A percentile compares a stretch with the other conserved stretches of the same genome.
Evolutionary conservation across 2,113 vertebrate genomes (phyloP).

Genomic region (Platichthys stellatus): DNA sequence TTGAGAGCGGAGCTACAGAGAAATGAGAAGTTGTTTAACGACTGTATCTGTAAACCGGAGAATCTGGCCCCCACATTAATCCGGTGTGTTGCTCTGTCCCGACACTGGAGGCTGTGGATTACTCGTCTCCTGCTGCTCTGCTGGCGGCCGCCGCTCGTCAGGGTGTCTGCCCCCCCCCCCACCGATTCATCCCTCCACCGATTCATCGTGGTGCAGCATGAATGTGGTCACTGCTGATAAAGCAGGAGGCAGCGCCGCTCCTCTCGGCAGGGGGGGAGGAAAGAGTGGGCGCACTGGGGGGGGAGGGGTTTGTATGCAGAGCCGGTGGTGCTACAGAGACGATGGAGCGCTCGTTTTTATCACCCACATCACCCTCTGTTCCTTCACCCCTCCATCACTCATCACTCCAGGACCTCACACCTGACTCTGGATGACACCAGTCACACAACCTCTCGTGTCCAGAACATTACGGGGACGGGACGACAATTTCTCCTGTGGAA

Average conservation of each 20-base stretch:
- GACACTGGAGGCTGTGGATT: slow-evolving; percentile 44
- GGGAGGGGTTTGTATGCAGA: background rate
- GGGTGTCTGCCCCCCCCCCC: background rate
- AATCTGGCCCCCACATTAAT: slow-evolving; percentile 24
- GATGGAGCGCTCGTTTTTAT: background rate
- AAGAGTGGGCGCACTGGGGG: background rate
- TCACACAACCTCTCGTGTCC: too few species aligned
- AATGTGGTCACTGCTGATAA: slow-evolving; percentile 60
- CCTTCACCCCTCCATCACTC: background rate
- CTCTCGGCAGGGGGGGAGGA: background rate
- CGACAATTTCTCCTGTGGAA: slow-evolving; percentile 19
- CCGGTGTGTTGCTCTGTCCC: slow-evolving; percentile 19
- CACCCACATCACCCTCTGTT: slow-evolving; percentile 3
- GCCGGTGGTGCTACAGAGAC: slow-evolving; percentile 1
- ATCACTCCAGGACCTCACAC: background rate
- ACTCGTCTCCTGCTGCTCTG: slow-evolving; percentile 32
- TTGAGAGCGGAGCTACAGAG: background rate
- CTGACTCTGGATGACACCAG: too few species aligned
- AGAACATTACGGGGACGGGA: too few species aligned
- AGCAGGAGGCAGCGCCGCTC: slow-evolving; percentile 7
- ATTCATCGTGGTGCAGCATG: slow-evolving; percentile 27
- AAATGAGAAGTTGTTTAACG: slow-evolving; percentile 3
- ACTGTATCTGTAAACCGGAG: background rate
- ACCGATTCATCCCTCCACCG: slow-evolving; percentile 29
- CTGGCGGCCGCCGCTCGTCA: slow-evolving; percentile 8